Percentiles rank a stretch among this genome's conserved stretches.
Conservation (phyloP, 37 sponge, comb jelly and placozoan species). For the Tethya wilhelma region DNA sequence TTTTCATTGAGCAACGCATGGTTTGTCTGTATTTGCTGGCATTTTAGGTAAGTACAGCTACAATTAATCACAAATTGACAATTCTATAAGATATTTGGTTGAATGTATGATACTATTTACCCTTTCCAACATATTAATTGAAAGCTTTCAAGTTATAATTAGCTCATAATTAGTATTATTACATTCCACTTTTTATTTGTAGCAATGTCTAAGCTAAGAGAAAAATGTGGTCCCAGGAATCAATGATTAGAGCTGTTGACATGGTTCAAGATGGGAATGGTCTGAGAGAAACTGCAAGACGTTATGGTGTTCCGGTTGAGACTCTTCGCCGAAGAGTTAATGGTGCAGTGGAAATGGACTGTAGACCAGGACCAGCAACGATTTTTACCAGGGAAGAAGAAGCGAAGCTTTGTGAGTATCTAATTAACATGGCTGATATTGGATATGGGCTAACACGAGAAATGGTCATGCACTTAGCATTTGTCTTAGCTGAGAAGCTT, state of each 20-base stretch:
- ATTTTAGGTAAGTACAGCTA: conserved; percentile 11
- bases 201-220: conserved; percentile 21
- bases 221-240: conserved; percentile 41
- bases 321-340: conserved; percentile 43
- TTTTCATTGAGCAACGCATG: neutral
- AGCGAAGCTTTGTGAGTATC: conserved; percentile 20
- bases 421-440: conserved; percentile 56
- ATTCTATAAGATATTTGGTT: too few relatives aligned
- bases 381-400: conserved; percentile 56
- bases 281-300: conserved; percentile 41
- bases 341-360: conserved; percentile 35
- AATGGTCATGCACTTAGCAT: conserved; percentile 46
- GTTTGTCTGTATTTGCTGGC: neutral
- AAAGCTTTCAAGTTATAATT: conserved; percentile 1
- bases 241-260: conserved; percentile 44
- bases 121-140: too few relatives aligned
- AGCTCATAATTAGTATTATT: neutral
- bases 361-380: conserved; percentile 54
- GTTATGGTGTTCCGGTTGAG: conserved; percentile 48
- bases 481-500: conserved; percentile 31
- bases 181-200: neutral
- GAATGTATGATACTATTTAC: too few relatives aligned
- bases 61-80: too few relatives aligned
- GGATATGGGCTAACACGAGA: conserved; percentile 55
- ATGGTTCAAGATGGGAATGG: conserved; percentile 33